Evolutionary conservation across 2,797 vertebrate genomes (phyloP).

Genomic region (Falco naumanni): DNA sequence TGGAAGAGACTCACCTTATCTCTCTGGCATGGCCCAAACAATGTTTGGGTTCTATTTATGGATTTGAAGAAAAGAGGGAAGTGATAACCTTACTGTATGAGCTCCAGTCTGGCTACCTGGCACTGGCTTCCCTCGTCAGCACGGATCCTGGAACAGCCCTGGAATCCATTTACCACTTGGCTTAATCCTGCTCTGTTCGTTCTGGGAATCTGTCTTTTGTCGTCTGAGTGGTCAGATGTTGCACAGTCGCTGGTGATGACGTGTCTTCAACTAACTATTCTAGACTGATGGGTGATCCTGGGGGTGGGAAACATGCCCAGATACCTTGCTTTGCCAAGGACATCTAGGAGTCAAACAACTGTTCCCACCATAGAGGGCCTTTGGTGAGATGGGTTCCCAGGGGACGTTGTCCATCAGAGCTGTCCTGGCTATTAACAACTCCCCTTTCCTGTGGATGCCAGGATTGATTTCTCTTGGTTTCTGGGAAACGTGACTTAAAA

Average conservation of each 20-base stretch:
- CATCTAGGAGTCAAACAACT: constrained; percentile 9
- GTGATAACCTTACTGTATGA: neutral
- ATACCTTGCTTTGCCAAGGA: constrained; percentile 26
- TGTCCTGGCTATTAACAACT: neutral
- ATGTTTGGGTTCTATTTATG: constrained; percentile 47
- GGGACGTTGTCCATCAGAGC: accelerated
- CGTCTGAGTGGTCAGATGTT: constrained; percentile 16
- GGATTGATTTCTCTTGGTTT: neutral
- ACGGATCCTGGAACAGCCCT: constrained; percentile 30
- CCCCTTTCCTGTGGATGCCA: neutral
- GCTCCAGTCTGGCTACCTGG: constrained; percentile 28
- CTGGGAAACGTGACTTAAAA: neutral
- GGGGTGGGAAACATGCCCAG: neutral
- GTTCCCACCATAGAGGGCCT: neutral
- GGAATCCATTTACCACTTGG: constrained; percentile 61
- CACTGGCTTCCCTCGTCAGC: constrained; percentile 9
- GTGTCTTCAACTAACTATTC: neutral
- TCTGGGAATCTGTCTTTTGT: constrained; percentile 59
- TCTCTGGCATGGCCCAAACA: neutral
- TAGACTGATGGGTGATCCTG: neutral
- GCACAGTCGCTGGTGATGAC: constrained; percentile 33
- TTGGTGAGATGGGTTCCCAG: neutral
- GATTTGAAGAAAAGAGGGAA: constrained; percentile 58
- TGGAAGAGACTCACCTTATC: constrained; percentile 52
- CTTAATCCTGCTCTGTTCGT: constrained; percentile 43